Conservation (phyloP, 2,797 vertebrate genomes). For the Selene dorsalis region DNA sequence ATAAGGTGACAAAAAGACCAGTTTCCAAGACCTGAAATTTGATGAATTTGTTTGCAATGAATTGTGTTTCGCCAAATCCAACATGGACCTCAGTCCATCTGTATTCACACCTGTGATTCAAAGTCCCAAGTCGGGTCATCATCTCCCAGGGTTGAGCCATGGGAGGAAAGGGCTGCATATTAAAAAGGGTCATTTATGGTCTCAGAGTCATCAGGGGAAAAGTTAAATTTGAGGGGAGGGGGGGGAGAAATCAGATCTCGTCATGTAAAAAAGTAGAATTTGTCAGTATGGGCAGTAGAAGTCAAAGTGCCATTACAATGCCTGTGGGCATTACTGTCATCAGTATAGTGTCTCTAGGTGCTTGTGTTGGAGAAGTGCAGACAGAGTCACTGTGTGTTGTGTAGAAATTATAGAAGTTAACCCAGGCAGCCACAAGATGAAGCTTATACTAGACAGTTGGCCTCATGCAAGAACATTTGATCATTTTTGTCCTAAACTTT, state of each 20-base stretch:
- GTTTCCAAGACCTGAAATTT: conserved; percentile 22
- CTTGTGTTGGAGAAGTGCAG: conserved; percentile 23
- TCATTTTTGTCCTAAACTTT: neutral
- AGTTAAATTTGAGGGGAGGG: conserved; percentile 14
- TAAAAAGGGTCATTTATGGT: conserved; percentile 13
- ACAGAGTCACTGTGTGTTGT: conserved; percentile 15
- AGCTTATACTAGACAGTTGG: conserved; percentile 20
- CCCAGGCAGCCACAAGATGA: conserved; percentile 41
- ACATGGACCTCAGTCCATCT: conserved; percentile 34
- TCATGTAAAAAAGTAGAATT: conserved; percentile 37
- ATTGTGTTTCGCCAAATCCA: conserved; percentile 30
- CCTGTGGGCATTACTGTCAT: conserved; percentile 56
- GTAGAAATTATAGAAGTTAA: conserved; percentile 4
- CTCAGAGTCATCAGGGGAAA: conserved; percentile 34
- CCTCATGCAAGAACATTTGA: conserved; percentile 41
- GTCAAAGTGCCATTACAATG: conserved; percentile 79
- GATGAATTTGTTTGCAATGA: conserved; percentile 16
- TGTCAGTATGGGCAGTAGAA: conserved; percentile 38
- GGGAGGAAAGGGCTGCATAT: conserved; percentile 62
- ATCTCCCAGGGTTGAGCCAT: conserved; percentile 40
- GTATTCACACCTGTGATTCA: conserved; percentile 12
- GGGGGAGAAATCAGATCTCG: neutral
- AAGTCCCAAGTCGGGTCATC: conserved; percentile 46
- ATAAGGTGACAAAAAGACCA: conserved; percentile 16
- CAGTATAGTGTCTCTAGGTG: conserved; percentile 58